Conservation (phyloP, 2,888 invertebrate species). For the Cheilosia pagana region DNA sequence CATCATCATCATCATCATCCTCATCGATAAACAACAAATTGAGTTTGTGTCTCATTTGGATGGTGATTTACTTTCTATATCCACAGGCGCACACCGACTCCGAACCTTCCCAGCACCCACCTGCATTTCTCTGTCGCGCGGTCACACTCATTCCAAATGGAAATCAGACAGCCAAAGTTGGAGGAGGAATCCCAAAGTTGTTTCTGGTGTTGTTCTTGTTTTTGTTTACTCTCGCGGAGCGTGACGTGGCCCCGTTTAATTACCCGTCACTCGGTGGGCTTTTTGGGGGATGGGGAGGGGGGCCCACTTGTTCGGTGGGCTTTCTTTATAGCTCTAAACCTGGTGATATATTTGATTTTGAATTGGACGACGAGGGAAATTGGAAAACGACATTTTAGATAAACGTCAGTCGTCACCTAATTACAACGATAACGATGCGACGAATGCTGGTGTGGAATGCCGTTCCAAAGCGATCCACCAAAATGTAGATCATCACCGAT, state of each 20-base stretch:
- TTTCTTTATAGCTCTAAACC: slow-evolving; percentile 29
- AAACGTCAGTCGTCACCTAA: slow-evolving; percentile 71
- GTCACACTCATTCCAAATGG: slow-evolving; percentile 39
- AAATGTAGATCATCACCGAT: slow-evolving; percentile 59
- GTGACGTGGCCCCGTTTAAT: slow-evolving; percentile 59
- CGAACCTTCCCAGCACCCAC: slow-evolving; percentile 50
- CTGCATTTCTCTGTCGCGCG: slow-evolving; percentile 35
- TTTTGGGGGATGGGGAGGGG: too few relatives aligned
- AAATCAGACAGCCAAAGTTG: slow-evolving; percentile 22
- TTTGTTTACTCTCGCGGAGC: slow-evolving; percentile 35
- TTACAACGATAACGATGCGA: slow-evolving; percentile 58
- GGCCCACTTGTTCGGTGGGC: not conserved
- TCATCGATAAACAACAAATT: slow-evolving; percentile 66
- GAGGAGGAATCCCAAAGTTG: slow-evolving; percentile 56
- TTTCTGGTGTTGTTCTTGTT: slow-evolving; percentile 1
- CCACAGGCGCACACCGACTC: slow-evolving; percentile 22
- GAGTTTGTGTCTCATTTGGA: slow-evolving; percentile 71
- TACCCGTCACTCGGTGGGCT: slow-evolving; percentile 2
- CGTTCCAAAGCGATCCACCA: slow-evolving; percentile 34
- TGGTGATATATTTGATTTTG: slow-evolving; percentile 60
- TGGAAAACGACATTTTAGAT: slow-evolving; percentile 60
- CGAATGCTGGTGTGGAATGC: slow-evolving; percentile 53
- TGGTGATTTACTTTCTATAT: slow-evolving; percentile 72
- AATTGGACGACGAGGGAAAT: slow-evolving; percentile 37
- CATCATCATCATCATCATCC: slow-evolving; percentile 27